These are phyloP conservation scores for Baronia brevicornis DNA, from an alignment of 2,888 invertebrate genomes.

Conservation along the genomic window DNA sequence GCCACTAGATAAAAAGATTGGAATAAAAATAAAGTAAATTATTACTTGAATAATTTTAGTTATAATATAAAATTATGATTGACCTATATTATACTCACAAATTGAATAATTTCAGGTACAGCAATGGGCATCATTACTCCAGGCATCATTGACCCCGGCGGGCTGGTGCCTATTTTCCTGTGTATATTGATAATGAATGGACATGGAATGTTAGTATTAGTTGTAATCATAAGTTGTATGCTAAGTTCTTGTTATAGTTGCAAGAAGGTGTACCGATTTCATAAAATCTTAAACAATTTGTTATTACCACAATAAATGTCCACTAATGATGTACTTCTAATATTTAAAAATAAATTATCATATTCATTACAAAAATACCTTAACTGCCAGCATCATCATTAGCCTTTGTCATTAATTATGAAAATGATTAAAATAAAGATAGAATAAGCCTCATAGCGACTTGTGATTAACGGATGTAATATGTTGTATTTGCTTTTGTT, in stretches of 20 bases:
- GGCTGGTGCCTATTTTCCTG: conserved; percentile 29
- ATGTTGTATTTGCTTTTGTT: no score
- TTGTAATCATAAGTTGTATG: conserved; percentile 17
- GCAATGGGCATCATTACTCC: conserved; percentile 57
- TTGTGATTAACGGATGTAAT: no score
- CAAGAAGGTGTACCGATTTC: conserved; percentile 12
- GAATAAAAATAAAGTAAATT: neutral
- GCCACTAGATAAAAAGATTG: neutral
- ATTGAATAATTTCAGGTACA: conserved; percentile 42
- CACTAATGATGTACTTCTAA: no score
- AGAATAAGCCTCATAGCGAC: no score
- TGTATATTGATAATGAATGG: conserved; percentile 51
- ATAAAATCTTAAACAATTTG: neutral
- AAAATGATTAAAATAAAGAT: no score
- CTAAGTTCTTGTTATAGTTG: conserved; percentile 17
- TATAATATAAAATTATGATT: no score
- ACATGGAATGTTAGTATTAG: conserved; percentile 24
- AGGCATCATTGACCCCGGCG: conserved; percentile 65
- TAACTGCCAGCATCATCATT: no score
- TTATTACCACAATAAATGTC: no score
- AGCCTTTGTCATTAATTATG: no score
- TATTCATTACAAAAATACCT: no score
- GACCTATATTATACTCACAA: no score
- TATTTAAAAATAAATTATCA: no score
- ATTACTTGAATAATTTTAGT: neutral